A percentile compares a stretch with the other conserved stretches of the same genome.
phyloP scores from a whole-genome alignment of 2,113 vertebrate species.

The Nansenia antarctica region DNA sequence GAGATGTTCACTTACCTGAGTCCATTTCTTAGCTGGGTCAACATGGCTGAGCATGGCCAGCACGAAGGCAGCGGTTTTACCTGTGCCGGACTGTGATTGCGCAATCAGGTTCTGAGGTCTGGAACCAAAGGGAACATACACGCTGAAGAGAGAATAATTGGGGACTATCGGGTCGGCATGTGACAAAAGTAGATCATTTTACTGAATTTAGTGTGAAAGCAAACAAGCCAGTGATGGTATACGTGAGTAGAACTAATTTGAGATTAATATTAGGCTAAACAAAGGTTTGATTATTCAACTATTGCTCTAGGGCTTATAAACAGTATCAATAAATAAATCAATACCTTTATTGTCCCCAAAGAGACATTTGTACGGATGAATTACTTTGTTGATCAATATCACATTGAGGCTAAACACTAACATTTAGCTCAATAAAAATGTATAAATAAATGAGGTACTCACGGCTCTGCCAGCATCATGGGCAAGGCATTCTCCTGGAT shows the following conservation, averaged over 20 bases:
- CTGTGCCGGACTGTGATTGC: slow-evolving; percentile 95
- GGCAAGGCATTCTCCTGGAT: slow-evolving; percentile 94
- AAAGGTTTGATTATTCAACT: not conserved
- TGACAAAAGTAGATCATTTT: not conserved
- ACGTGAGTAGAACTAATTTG: not conserved
- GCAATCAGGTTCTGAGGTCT: slow-evolving; percentile 95
- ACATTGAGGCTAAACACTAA: not conserved
- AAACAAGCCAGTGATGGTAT: too few species aligned
- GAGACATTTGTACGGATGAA: too few species aligned
- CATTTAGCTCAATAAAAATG: too few species aligned
- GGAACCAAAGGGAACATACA: slow-evolving; percentile 30
- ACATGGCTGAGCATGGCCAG: slow-evolving; percentile 94
- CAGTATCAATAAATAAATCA: not conserved
- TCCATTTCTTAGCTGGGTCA: slow-evolving; percentile 80
- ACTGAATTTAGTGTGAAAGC: too few species aligned
- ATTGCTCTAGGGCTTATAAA: not conserved
- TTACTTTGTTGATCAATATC: too few species aligned
- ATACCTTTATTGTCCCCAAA: too few species aligned
- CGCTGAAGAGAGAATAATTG: not conserved
- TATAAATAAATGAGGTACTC: slow-evolving; percentile 59
- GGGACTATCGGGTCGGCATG: too few species aligned
- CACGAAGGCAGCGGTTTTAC: slow-evolving; percentile 94
- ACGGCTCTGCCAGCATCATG: slow-evolving; percentile 98
- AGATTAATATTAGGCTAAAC: not conserved
- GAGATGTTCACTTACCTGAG: slow-evolving; percentile 80